Conservation (phyloP, 2,888 invertebrate genomes). For the Spilosoma lubricipeda region DNA sequence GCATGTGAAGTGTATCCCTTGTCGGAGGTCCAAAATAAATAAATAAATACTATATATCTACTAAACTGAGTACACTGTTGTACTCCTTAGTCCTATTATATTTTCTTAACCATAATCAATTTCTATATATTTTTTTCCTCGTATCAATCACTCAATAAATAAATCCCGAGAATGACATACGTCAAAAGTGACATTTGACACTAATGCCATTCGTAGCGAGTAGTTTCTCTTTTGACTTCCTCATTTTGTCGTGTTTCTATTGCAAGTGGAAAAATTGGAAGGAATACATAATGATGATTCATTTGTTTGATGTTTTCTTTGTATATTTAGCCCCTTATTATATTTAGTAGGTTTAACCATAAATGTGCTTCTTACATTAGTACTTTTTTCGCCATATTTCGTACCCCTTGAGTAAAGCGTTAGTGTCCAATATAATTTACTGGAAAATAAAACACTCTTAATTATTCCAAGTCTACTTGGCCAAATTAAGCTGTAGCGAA, state of each 20-base stretch:
- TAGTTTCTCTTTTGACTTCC: slow-evolving; percentile 3
- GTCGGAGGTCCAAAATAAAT: too few species aligned
- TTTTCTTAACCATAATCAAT: not conserved
- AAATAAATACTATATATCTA: too few species aligned
- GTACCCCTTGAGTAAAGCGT: not conserved
- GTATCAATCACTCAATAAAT: slow-evolving; percentile 9
- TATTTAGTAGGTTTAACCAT: too few species aligned
- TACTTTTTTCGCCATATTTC: not conserved
- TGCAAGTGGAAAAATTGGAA: not conserved
- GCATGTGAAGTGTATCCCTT: too few species aligned
- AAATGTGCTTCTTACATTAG: too few species aligned
- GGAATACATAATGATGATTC: not conserved
- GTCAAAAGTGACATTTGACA: slow-evolving; percentile 15
- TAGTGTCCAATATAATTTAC: not conserved
- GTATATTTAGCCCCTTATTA: too few species aligned
- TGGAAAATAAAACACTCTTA: too few species aligned
- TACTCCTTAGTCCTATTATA: too few species aligned
- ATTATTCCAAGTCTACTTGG: too few species aligned
- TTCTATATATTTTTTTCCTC: not conserved
- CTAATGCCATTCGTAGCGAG: slow-evolving; percentile 2
- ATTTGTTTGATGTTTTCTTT: not conserved
- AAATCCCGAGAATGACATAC: not conserved
- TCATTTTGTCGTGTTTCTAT: not conserved
- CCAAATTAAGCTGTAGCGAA: too few species aligned
- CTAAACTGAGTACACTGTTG: too few species aligned